phyloP scores from a whole-genome alignment of 2,888 invertebrate genomes.

The Phortica magna region DNA sequence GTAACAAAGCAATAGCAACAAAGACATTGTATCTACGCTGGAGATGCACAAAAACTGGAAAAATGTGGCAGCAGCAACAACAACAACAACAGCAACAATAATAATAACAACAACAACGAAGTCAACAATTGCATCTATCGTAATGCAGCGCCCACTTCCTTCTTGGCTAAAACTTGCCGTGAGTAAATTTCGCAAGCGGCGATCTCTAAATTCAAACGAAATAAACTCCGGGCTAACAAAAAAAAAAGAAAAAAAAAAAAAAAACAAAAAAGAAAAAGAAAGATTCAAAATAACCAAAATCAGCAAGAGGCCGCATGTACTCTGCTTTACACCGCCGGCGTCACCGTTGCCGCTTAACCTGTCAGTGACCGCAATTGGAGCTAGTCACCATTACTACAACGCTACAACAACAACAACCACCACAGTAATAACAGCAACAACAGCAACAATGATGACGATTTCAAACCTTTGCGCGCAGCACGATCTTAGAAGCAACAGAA shows the following conservation, averaged over 20 bases:
- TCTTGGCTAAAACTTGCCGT: conserved; percentile 45
- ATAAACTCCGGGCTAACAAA: conserved; percentile 49
- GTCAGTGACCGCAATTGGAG: conserved; percentile 23
- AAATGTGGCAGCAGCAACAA: conserved; percentile 42
- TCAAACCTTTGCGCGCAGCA: conserved; percentile 28
- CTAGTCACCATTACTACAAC: not conserved
- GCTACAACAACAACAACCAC: conserved; percentile 3
- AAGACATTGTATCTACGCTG: conserved; percentile 43
- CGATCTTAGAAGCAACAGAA: conserved; percentile 32
- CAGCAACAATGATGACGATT: not conserved
- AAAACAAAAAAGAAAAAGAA: conserved; percentile 38
- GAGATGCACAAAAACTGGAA: conserved; percentile 42
- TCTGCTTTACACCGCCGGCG: not conserved
- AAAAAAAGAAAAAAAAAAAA: not conserved
- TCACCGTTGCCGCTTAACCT: not conserved
- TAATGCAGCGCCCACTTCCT: conserved; percentile 68
- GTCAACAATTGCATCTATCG: conserved; percentile 43
- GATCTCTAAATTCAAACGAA: conserved; percentile 29
- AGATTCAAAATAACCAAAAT: conserved; percentile 28
- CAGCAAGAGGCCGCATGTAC: conserved; percentile 6
- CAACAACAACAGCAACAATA: conserved; percentile 57
- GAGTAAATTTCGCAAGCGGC: conserved; percentile 26
- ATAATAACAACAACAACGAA: conserved; percentile 54
- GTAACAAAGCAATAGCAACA: conserved; percentile 56
- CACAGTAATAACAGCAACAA: not conserved